Base-by-base conservation (phyloP, 2,113 vertebrate species). In the Beaufortia kweichowensis region DNA sequence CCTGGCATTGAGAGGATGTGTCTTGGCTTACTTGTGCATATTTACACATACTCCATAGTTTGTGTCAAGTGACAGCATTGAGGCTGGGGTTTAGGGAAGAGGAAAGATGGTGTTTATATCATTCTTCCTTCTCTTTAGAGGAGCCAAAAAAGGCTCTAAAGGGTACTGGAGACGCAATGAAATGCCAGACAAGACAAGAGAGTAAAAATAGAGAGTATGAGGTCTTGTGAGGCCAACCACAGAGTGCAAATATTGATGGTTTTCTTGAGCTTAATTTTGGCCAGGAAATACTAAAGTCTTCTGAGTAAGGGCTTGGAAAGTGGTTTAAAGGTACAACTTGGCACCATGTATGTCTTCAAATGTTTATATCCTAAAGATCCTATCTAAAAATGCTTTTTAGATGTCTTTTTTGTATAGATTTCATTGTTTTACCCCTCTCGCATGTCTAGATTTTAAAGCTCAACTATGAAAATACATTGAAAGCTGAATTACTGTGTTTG, bases 31-130 rank as follows among this genome's bases (percentile, higher is more conserved):
- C 17, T 21, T 72, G 72, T 73, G 71, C 56, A 53, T 83, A 63
- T 81, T 83, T 79, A 83, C 64, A 28, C 57, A 68, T 70, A 29
- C 57, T 75, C 53, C 46, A 73, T 53, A 68, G 75, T 59, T 71
- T 43, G 76, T 61, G 72, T 72, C 24, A 82, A 71, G 62, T 39
- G 43, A 55, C 72, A 63, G 31, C 23, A 14, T 50, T 31, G 61
- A 50, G 72, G 57, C 75, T 68, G 41, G 29, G 60, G 24, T 39
- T 56, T 62, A 75, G 59, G 64, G 64, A 63, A 75, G 31, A 80
- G 82, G 76, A 70, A 77, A 62, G 63, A 73, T 48, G 55, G 50
- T 83, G 76, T 83, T 79, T 78, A 78, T 79, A 79, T 62, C 62
- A 76, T 79, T 83, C 71, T 79, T 76, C 67, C 75, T 23, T 23